These are phyloP conservation scores for Pelobates cultripes DNA, from an alignment of 2,797 vertebrate species.

Conservation along the genomic window DNA sequence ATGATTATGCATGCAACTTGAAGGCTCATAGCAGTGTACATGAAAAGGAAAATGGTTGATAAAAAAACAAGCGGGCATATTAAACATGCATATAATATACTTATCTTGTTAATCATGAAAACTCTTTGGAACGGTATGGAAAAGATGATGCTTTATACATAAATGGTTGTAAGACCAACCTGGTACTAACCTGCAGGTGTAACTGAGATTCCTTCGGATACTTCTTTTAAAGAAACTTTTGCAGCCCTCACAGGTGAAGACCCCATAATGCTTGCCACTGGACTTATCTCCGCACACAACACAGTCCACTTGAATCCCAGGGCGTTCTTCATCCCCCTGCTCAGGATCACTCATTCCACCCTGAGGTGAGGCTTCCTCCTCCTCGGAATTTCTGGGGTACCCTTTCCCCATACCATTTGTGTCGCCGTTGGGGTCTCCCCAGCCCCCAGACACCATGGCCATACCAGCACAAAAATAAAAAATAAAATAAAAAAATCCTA, in stretches of 20 bases:
- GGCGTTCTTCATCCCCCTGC: slow-evolving; percentile 84
- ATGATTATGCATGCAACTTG: no score
- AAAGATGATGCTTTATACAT: no score
- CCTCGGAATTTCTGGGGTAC: slow-evolving; percentile 77
- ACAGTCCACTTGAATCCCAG: slow-evolving; percentile 88
- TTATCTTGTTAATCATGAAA: no score
- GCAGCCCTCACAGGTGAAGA: slow-evolving; percentile 94
- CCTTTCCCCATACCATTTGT: slow-evolving; percentile 85
- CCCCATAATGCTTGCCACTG: slow-evolving; percentile 92
- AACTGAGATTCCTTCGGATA: slow-evolving; percentile 90
- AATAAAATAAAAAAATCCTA: background rate
- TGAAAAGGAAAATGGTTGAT: no score
- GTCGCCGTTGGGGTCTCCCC: slow-evolving; percentile 90
- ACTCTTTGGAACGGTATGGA: no score
- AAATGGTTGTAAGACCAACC: no score
- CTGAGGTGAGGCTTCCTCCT: slow-evolving; percentile 86
- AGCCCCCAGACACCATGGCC: slow-evolving; percentile 94
- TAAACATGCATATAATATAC: no score
- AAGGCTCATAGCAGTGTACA: no score
- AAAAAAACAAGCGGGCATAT: no score
- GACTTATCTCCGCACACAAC: slow-evolving; percentile 92
- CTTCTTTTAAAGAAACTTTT: slow-evolving; percentile 96
- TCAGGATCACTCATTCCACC: slow-evolving; percentile 86
- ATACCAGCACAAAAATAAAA: slow-evolving; percentile 67
- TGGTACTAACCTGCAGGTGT: slow-evolving; percentile 86